Base-by-base conservation (phyloP, 64 coral and sea anemone genomes). In the Montipora sp. region DNA sequence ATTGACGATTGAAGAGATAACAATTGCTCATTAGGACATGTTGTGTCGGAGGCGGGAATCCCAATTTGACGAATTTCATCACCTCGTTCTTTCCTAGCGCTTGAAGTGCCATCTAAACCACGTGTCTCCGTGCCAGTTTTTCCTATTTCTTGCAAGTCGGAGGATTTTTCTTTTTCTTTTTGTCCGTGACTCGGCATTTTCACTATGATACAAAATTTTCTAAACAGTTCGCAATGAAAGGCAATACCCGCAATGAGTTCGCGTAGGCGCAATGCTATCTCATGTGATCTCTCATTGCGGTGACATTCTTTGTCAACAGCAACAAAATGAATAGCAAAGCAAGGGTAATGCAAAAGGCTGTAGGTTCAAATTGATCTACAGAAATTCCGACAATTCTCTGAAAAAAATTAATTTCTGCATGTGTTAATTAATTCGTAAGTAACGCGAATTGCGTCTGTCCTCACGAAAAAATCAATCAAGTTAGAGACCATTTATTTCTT, bases 31-130 rank as follows among this genome's bases (percentile, higher is more conserved):
- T 79, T 79, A 79, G 77, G 53, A 5, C 77, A 79, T 5, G 19
- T 21, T 79, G 48, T 21, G 47, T 79, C 77, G n/a, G 77, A 53
- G 77, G n/a, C 77, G 77, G 77, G 45, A 79, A 79, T 14, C n/a
- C 8, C 48, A 9, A 21, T 1, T 53, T 79, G 36, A 36, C 36
- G 36, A 36, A 36, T 36, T 36, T 36, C 2, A 36, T 36, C 36
- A 36, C 36, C 16, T 79, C 48, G 51, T 47, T 48, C 20, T 5
- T 10, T 10, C 6, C 6, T 55, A 10, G 48, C n/a, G 18, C 47
- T 79, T 51, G 18, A 3, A 10, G 36, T 36, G 36, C 77, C 77
- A 15, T 51, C 77, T 18, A 78, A 20, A 78, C 48, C 15, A 78
- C 14, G 47, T 21, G 47, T 21, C 22, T 5, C 18, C 20, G 77